Conservation (phyloP, 1,140 invertebrate genomes). For the Drosophila ambigua region DNA sequence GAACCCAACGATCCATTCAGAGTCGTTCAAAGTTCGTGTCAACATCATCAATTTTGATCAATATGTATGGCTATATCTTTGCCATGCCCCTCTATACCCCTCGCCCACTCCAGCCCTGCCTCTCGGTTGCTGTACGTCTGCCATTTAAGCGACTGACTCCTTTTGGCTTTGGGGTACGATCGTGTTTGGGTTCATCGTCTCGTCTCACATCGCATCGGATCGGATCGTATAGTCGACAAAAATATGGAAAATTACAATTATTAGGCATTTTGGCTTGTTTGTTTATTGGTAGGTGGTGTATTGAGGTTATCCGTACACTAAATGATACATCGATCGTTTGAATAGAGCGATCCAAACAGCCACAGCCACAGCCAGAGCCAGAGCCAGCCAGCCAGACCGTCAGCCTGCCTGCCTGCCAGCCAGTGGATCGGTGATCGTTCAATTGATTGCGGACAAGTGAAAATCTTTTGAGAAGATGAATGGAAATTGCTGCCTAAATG, state of each 20-base stretch:
- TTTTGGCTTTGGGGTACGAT: constrained; percentile 51
- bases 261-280: constrained; percentile 81
- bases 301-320: constrained; percentile 72
- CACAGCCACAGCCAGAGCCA: constrained; percentile 11
- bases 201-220: constrained; percentile 23
- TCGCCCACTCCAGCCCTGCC: neutral
- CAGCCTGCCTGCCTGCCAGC: neutral
- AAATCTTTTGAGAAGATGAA: constrained; percentile 61
- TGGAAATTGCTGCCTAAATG: constrained; percentile 76
- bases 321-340: constrained; percentile 74
- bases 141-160: constrained; percentile 51
- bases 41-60: constrained; percentile 83
- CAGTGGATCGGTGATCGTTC: constrained; percentile 52
- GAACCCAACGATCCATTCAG: constrained; percentile 37
- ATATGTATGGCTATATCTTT: constrained; percentile 62
- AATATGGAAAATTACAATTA: constrained; percentile 82
- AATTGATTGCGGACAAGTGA: constrained; percentile 70
- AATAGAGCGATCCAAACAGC: constrained; percentile 62
- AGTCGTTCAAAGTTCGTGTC: constrained; percentile 80
- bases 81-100: neutral
- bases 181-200: constrained; percentile 58
- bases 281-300: constrained; percentile 77
- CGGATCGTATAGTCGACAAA: constrained; percentile 59
- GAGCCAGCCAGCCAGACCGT: constrained; percentile 18
- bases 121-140: constrained; percentile 28